Evolutionary conservation across 2,888 invertebrate genomes (phyloP), one percentile per base, ranked within the genome.

Genomic region (Oscheius myriophilus): DNA sequence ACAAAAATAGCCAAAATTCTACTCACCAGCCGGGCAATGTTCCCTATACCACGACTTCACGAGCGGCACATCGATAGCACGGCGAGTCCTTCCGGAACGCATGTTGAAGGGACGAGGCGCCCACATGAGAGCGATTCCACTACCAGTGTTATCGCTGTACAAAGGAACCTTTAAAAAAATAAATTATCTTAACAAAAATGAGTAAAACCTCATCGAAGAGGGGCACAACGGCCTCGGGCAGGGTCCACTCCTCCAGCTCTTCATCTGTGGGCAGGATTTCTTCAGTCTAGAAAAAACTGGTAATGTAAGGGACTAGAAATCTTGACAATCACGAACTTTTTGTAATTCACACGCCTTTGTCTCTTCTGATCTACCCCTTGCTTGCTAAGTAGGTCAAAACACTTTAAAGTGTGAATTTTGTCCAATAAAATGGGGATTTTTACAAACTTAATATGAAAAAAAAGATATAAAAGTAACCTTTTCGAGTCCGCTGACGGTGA

Each of bases 81-180:
- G 91, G 55, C 98, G 74, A 0, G 84, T 85, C 65, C 96, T 92
- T 46, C 95, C 95, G 70, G 97, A 97, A 86, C 98, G 91, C 88
- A 96, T 91, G 87, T 96, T 96, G 87, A 96, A 99, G 9, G 98
- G 98, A 70, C 98, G 90, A 0, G 98, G 97, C 1, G 98, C 96
- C 97, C 84, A 86, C 14, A 86, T 67, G 26, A 86, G 79, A 1
- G 83, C 84, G 51, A 86, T 77, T 46, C 86, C 98, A 89, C 98
- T 97, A 0, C 98, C 97, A 0, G 98, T 98, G 87, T 98, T 96
- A 87, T 98, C 97, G 0, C 96, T 94, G 87, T 98, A 99, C 61
- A 99, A 89, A 0, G 97, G 96, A 14, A 93, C 94, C 87, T 96
- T 95, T 87, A 93, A 93, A 45, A 16, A 21, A 58, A 3, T 43